Conservation (phyloP, 2,888 invertebrate species). For the Kuschelorhynchus macadamiae region DNA sequence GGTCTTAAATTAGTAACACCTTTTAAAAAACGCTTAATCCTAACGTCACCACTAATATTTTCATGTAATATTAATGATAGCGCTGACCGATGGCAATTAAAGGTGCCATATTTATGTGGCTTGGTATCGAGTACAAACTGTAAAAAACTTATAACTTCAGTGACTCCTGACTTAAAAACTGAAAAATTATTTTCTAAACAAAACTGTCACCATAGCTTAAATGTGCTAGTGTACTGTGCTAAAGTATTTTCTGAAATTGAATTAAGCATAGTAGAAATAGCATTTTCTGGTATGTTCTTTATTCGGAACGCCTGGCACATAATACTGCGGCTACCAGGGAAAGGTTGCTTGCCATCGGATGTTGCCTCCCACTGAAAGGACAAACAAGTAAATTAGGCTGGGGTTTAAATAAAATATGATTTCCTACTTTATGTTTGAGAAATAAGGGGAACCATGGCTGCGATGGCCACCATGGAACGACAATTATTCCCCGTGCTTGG, state of each 20-base stretch:
- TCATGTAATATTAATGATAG: neutral
- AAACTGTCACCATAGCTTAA: slow-evolving; percentile 1
- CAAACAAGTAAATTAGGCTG: no score
- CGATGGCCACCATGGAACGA: no score
- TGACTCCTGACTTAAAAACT: no score
- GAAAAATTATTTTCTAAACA: neutral
- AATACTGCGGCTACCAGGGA: slow-evolving; percentile 6
- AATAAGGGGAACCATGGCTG: neutral
- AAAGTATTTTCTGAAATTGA: slow-evolving; percentile 1
- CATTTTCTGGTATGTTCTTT: no score
- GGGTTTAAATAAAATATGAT: neutral
- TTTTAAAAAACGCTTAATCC: neutral
- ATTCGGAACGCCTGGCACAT: neutral
- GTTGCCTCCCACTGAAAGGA: neutral
- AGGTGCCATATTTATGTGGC: no score
- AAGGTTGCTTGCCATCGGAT: neutral
- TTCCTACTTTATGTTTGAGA: neutral
- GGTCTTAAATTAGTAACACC: slow-evolving; percentile 6
- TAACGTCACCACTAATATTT: neutral
- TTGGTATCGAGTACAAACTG: neutral
- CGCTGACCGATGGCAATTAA: neutral
- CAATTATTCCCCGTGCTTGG: no score
- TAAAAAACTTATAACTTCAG: neutral
- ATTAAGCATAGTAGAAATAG: neutral
- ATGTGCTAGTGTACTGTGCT: neutral